Conservation (phyloP, 2,113 vertebrate genomes). For the Etheostoma cragini region DNA sequence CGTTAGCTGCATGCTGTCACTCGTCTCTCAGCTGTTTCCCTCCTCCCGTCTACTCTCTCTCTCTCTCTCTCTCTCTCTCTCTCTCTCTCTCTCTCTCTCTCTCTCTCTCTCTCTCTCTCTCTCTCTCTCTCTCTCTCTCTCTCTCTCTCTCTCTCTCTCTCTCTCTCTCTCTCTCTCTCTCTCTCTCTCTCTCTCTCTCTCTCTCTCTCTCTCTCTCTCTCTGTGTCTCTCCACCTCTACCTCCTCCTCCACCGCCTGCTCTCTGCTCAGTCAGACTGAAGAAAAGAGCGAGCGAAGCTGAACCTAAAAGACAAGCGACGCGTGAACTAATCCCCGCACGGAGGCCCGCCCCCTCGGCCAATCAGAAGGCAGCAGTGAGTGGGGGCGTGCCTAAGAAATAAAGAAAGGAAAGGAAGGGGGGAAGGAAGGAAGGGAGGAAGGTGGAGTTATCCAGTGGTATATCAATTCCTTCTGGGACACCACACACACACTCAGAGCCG, state of each 20-base stretch:
- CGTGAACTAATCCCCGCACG: conserved; percentile 73
- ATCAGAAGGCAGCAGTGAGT: conserved; percentile 41
- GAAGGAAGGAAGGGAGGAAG: conserved; percentile 22
- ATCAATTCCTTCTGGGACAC: conserved; percentile 39
- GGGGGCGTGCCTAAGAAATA: conserved; percentile 59
- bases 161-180: conserved; percentile 48
- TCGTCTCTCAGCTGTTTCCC: conserved; percentile 65
- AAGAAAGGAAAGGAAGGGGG: conserved; percentile 38
- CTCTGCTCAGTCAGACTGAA: conserved; percentile 62
- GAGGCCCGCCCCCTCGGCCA: conserved; percentile 79
- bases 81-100: conserved; percentile 17
- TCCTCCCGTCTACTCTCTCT: conserved; percentile 51
- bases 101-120: conserved; percentile 5
- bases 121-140: conserved; percentile 12
- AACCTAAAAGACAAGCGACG: conserved; percentile 34
- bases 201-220: background rate
- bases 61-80: conserved; percentile 53
- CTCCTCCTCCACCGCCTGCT: conserved; percentile 39
- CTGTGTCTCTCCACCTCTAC: conserved; percentile 36
- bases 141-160: conserved; percentile 30
- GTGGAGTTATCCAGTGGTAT: conserved; percentile 25
- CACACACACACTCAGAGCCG: conserved; percentile 5
- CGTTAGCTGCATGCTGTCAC: conserved; percentile 59
- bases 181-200: conserved; percentile 30
- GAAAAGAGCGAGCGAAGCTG: conserved; percentile 4